Conservation (phyloP, 2,797 vertebrate species). For the Falco concolor region DNA sequence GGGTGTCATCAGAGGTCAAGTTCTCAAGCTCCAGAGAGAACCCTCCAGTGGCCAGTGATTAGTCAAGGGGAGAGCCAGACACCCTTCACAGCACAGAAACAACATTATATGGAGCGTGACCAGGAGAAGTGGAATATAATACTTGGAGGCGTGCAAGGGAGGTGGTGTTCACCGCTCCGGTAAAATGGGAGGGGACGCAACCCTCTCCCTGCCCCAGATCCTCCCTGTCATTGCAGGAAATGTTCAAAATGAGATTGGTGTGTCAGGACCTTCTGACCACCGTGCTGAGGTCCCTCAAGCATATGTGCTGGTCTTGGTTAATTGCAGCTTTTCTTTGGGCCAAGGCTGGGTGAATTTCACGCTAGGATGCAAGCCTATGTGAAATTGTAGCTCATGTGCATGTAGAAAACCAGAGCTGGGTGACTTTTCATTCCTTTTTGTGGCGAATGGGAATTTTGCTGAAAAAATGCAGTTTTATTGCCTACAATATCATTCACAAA, state of each 20-base stretch:
- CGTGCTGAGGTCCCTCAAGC: neutral
- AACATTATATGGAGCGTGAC: neutral
- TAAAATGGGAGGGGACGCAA: neutral
- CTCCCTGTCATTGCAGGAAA: neutral
- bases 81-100: slow-evolving; percentile 38
- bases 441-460: neutral
- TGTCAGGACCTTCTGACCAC: neutral
- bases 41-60: slow-evolving; percentile 12
- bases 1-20: slow-evolving; percentile 21
- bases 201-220: neutral
- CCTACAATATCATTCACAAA: neutral
- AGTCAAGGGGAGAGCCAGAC: slow-evolving; percentile 28
- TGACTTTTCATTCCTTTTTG: neutral
- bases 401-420: neutral
- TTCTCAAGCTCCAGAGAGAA: slow-evolving; percentile 54
- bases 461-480: neutral
- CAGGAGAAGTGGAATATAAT: slow-evolving; percentile 26
- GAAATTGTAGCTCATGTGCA: neutral
- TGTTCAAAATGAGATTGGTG: neutral
- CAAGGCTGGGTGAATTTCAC: neutral
- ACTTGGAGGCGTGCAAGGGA: neutral
- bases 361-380: accelerated
- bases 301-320: neutral
- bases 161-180: neutral
- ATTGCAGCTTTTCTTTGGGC: neutral